Percentiles rank a stretch among this genome's conserved stretches.
Evolutionary conservation across 2,113 vertebrate species (phyloP).

Genomic region (Regulus satrapa): DNA sequence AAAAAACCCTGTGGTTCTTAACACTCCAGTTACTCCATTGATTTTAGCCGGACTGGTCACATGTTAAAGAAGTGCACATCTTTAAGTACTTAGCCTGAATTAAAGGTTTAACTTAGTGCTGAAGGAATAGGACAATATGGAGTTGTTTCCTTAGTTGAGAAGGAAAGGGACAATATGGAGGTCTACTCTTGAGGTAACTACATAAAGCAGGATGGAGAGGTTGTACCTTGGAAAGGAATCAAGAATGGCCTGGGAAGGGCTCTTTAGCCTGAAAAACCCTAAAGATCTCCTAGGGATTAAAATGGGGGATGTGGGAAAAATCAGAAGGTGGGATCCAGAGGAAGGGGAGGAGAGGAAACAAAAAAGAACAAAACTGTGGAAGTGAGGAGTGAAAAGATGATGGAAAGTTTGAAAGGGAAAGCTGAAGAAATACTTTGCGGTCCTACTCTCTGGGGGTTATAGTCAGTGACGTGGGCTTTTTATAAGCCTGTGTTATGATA

Average conservation of each 20-base stretch:
- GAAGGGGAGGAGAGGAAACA: background rate
- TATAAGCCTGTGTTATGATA: background rate
- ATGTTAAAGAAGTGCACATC: background rate
- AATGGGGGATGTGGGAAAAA: background rate
- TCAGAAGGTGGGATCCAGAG: background rate
- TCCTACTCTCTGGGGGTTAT: background rate
- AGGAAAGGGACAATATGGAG: background rate
- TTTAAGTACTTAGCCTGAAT: background rate
- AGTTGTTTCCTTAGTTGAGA: too few relatives aligned
- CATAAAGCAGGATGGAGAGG: background rate
- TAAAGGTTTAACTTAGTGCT: background rate
- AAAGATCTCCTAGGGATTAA: background rate
- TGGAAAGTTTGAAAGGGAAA: constrained; percentile 5
- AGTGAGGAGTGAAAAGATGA: background rate
- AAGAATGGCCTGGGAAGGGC: background rate
- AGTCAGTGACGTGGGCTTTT: constrained; percentile 19
- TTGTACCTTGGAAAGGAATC: background rate
- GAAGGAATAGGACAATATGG: background rate
- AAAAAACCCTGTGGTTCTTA: background rate
- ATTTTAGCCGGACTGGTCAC: background rate
- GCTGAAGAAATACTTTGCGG: background rate
- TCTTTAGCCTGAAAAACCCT: background rate
- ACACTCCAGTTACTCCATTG: background rate
- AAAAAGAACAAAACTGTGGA: background rate
- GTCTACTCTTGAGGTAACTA: background rate